Conservation (phyloP, 2,888 invertebrate species). For the Mellilla xanthometata region DNA sequence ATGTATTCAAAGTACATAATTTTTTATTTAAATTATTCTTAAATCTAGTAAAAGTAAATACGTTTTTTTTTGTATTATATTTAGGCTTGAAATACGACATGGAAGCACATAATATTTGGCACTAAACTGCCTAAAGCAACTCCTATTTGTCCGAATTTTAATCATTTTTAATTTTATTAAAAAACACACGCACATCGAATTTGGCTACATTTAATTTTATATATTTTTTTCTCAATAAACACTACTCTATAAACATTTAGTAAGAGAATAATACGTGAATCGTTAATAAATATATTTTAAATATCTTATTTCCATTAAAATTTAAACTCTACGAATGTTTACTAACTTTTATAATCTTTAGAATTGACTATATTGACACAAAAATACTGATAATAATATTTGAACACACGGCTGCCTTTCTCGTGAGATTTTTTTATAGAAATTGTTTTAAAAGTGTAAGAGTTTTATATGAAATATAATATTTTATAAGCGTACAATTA, state of each 20-base stretch:
- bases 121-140: conserved; percentile 1
- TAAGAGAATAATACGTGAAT: conserved; percentile 42
- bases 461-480: background rate
- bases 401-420: background rate
- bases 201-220: conserved; percentile 9
- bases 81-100: conserved; percentile 1
- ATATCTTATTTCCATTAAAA: conserved; percentile 6
- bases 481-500: too few relatives aligned
- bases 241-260: conserved; percentile 25
- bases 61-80: background rate
- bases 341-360: conserved; percentile 31
- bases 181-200: conserved; percentile 4
- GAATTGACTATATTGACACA: conserved; percentile 24
- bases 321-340: conserved; percentile 38
- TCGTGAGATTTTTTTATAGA: background rate
- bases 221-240: conserved; percentile 23
- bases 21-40: conserved; percentile 7
- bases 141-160: background rate
- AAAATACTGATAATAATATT: conserved; percentile 1
- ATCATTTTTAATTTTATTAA: background rate
- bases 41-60: conserved; percentile 7
- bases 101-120: conserved; percentile 17
- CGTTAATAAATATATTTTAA: conserved; percentile 7
- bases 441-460: too few relatives aligned
- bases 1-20: conserved; percentile 13